These are phyloP conservation scores for Delichon dasypus DNA, from an alignment of 2,797 vertebrate species.

Conservation along the genomic window DNA sequence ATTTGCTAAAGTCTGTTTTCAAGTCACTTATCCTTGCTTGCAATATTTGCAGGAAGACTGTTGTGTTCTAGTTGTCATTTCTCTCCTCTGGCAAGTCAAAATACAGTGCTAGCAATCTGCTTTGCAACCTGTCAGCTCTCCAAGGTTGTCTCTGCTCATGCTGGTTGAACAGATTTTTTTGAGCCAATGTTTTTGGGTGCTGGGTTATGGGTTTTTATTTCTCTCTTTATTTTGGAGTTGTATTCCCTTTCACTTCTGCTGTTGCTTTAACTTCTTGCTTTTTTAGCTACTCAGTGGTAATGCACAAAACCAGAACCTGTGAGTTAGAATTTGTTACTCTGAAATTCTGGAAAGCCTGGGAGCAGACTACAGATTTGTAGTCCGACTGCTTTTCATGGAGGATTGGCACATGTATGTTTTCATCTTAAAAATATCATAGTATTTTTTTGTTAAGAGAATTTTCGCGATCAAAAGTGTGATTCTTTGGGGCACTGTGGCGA, in stretches of 20 bases:
- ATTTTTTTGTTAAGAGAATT: neutral
- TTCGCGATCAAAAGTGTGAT: neutral
- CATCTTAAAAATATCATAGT: neutral
- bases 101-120: slow-evolving; percentile 1
- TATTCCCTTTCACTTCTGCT: neutral
- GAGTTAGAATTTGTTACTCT: neutral
- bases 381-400: neutral
- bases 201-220: neutral
- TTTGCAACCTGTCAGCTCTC: slow-evolving; percentile 32
- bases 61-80: slow-evolving; percentile 2
- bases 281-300: neutral
- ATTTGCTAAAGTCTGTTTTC: neutral
- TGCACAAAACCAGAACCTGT: neutral
- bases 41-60: slow-evolving; percentile 1
- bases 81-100: neutral
- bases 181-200: neutral
- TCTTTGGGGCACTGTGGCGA: neutral
- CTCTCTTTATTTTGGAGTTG: neutral
- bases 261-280: neutral
- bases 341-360: neutral
- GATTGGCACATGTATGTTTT: neutral
- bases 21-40: neutral
- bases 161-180: slow-evolving; percentile 37
- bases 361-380: neutral
- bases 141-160: slow-evolving; percentile 4